Conservation (phyloP, 2,797 vertebrate genomes). For the Ctenochaetus hawaiiensis region DNA sequence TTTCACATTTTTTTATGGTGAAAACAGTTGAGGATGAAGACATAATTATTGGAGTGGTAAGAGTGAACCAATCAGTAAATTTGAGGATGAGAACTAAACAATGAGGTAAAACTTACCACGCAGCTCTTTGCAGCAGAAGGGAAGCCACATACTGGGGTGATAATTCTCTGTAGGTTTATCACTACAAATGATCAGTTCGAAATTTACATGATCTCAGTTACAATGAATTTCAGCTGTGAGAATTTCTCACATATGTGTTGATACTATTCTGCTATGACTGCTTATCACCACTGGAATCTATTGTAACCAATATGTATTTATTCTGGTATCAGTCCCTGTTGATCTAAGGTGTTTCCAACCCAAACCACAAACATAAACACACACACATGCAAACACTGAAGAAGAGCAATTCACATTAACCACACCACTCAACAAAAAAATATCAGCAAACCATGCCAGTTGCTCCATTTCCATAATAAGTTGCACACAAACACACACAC, state of each 20-base stretch:
- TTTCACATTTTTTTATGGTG: no score
- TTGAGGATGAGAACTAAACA: no score
- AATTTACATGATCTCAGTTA: neutral
- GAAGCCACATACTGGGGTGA: neutral
- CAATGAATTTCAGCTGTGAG: neutral
- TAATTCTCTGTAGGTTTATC: neutral
- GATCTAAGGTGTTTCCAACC: conserved; percentile 3
- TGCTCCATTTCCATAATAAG: conserved; percentile 29
- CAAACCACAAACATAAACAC: conserved; percentile 12
- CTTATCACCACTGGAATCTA: neutral
- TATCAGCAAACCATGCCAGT: neutral
- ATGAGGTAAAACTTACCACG: no score
- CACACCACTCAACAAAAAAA: neutral
- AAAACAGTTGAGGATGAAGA: no score
- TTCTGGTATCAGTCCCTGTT: neutral
- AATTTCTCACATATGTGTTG: neutral
- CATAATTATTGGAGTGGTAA: no score
- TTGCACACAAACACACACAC: conserved; percentile 33
- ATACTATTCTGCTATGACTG: neutral
- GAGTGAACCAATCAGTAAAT: no score
- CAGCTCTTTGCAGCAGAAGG: no score
- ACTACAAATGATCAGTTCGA: neutral
- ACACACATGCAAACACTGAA: conserved; percentile 1
- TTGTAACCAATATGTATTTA: conserved; percentile 6
- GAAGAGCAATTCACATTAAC: conserved; percentile 6